phyloP scores from a whole-genome alignment of 2,113 vertebrate genomes.

The Perca fluviatilis region DNA sequence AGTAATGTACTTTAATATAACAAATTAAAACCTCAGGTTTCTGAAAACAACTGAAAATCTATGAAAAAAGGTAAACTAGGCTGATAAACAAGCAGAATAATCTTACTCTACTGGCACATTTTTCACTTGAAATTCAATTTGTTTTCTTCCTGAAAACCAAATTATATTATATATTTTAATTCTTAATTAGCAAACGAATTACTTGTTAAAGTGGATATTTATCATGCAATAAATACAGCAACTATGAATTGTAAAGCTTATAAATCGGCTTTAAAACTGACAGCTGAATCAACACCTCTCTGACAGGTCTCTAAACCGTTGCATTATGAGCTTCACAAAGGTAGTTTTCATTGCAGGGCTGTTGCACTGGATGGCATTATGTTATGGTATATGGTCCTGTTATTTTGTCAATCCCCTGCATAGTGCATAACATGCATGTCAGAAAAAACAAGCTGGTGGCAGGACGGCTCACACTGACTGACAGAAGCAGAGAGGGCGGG shows the following conservation, averaged over 20 bases:
- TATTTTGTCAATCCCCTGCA: constrained; percentile 35
- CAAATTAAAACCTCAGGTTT: constrained; percentile 7
- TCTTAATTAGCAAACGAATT: constrained; percentile 21
- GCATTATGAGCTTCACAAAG: constrained; percentile 49
- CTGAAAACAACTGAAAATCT: constrained; percentile 9
- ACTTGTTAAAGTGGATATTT: constrained; percentile 50
- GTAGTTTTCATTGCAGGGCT: constrained; percentile 44
- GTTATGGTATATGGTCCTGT: neutral
- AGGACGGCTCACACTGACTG: constrained; percentile 13
- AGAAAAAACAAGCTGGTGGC: constrained; percentile 53
- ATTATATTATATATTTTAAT: neutral
- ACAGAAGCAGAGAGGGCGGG: constrained; percentile 47
- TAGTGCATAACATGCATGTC: constrained; percentile 55
- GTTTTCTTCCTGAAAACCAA: constrained; percentile 15
- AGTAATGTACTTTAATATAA: constrained; percentile 17
- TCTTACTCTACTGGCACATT: neutral
- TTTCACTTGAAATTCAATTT: constrained; percentile 11
- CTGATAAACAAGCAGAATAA: constrained; percentile 18
- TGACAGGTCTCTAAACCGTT: neutral
- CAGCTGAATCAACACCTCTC: neutral
- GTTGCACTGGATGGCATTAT: constrained; percentile 15
- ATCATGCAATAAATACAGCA: constrained; percentile 59
- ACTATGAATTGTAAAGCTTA: constrained; percentile 44
- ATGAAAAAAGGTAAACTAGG: neutral
- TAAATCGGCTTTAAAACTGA: constrained; percentile 22